These are phyloP conservation scores for Eupithecia vulgata DNA, from an alignment of 2,888 invertebrate genomes.

Conservation along the genomic window DNA sequence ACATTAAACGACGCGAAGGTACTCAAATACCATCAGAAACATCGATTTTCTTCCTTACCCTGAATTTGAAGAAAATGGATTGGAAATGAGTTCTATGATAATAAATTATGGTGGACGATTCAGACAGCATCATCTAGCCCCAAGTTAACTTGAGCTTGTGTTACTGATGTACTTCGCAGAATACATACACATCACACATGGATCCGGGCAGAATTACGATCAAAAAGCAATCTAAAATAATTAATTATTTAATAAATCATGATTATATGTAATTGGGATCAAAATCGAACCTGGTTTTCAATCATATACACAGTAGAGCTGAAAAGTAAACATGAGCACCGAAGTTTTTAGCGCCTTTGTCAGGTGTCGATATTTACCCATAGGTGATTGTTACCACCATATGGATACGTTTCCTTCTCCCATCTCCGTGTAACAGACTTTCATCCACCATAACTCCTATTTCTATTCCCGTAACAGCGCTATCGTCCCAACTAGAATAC, in stretches of 20 bases:
- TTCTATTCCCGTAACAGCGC: slow-evolving; percentile 39
- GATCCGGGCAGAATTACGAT: neutral
- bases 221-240: neutral
- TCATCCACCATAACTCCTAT: slow-evolving; percentile 33
- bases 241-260: neutral
- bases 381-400: neutral
- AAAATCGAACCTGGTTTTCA: neutral
- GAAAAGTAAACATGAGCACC: neutral
- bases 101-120: neutral
- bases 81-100: neutral
- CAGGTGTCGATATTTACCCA: neutral
- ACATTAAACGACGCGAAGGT: neutral
- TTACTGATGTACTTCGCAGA: too few species aligned
- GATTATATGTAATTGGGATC: neutral
- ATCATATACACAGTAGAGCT: neutral
- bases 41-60: neutral
- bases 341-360: neutral
- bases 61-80: neutral
- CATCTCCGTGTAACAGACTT: slow-evolving; percentile 2
- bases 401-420: neutral
- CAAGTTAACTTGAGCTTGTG: too few species aligned
- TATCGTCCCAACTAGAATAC: slow-evolving; percentile 45
- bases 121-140: too few species aligned
- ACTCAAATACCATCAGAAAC: neutral
- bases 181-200: neutral